phyloP scores from a whole-genome alignment of 2,113 vertebrate species.

The Acanthochromis polyacanthus region DNA sequence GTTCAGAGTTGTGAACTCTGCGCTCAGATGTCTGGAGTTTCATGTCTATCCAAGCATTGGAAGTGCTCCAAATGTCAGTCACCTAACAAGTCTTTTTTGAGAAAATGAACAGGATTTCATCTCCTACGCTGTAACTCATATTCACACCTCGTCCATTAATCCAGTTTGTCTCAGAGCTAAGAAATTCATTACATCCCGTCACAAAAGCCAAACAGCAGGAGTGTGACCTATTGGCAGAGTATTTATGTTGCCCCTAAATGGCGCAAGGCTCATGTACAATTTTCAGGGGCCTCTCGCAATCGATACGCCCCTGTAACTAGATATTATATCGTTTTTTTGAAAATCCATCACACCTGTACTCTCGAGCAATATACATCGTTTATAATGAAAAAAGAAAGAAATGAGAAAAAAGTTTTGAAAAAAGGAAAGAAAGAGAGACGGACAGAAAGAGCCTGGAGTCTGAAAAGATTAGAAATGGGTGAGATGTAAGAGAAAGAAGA shows the following conservation, averaged over 20 bases:
- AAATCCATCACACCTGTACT: conserved; percentile 66
- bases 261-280: conserved; percentile 38
- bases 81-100: neutral
- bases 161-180: conserved; percentile 39
- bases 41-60: conserved; percentile 13
- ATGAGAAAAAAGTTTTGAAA: neutral
- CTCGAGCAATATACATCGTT: conserved; percentile 36
- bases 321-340: conserved; percentile 58
- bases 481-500: conserved; percentile 43
- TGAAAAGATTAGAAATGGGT: conserved; percentile 67
- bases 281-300: conserved; percentile 50
- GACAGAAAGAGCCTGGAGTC: conserved; percentile 44
- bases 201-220: conserved; percentile 43
- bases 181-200: conserved; percentile 44
- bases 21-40: conserved; percentile 14
- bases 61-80: conserved; percentile 2
- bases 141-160: conserved; percentile 6
- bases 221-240: conserved; percentile 54
- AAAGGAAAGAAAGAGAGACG: neutral
- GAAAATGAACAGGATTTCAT: neutral
- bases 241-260: conserved; percentile 46
- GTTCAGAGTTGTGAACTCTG: neutral
- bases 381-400: conserved; percentile 48
- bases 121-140: neutral
- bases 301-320: conserved; percentile 63